A percentile compares a stretch with the other conserved stretches of the same genome.
Evolutionary conservation across 2,888 invertebrate species (phyloP).

Genomic region (Drosophila lutescens): DNA sequence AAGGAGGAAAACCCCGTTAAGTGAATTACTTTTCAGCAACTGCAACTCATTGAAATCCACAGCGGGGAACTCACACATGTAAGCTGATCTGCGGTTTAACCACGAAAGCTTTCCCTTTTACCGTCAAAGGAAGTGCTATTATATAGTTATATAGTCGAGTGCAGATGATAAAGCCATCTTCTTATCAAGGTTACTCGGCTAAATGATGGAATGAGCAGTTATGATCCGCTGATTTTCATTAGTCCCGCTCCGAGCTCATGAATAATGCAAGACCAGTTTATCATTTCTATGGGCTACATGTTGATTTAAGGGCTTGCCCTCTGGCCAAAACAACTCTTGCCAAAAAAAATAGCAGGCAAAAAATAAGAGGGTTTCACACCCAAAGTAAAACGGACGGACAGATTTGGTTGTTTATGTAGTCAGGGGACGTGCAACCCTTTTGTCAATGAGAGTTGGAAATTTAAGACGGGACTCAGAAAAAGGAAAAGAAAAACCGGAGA

Average conservation of each 20-base stretch:
- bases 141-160: neutral
- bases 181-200: conserved; percentile 12
- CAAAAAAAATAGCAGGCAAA: conserved; percentile 2
- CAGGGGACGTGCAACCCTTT: conserved; percentile 46
- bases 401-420: conserved; percentile 45
- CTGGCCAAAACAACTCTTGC: conserved; percentile 4
- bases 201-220: conserved; percentile 16
- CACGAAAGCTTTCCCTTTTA: neutral
- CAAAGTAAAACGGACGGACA: conserved; percentile 6
- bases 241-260: conserved; percentile 18
- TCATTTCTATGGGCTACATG: conserved; percentile 40
- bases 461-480: conserved; percentile 14
- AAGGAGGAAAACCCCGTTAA: conserved; percentile 28
- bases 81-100: conserved; percentile 18
- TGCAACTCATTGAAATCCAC: conserved; percentile 47
- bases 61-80: conserved; percentile 22
- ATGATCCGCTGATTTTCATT: conserved; percentile 39
- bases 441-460: conserved; percentile 42
- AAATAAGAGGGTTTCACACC: conserved; percentile 19
- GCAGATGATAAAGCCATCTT: neutral
- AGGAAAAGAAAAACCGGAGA: conserved; percentile 35
- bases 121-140: neutral
- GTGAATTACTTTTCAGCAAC: conserved; percentile 47
- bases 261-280: conserved; percentile 30
- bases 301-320: conserved; percentile 35